phyloP scores from a whole-genome alignment of 1,140 invertebrate species.

The Drosophila tropicalis region DNA sequence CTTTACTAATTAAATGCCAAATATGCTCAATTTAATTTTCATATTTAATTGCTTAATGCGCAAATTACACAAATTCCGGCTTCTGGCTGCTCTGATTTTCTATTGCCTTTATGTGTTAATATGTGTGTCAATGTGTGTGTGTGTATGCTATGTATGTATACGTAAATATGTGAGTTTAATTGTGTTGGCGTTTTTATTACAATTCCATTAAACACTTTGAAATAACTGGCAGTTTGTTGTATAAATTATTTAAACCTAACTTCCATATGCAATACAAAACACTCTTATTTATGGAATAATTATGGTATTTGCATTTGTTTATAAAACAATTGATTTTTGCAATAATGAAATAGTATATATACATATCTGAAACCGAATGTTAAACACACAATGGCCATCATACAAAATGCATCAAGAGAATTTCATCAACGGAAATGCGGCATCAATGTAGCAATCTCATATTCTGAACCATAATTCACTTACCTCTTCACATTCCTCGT shows the following conservation, averaged over 20 bases:
- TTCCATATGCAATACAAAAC: conserved; percentile 18
- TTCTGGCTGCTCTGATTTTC: conserved; percentile 6
- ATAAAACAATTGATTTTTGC: conserved; percentile 4
- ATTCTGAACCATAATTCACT: conserved; percentile 4
- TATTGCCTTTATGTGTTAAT: conserved; percentile 11
- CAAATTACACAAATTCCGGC: conserved; percentile 33
- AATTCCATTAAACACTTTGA: conserved; percentile 44
- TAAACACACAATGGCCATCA: not conserved
- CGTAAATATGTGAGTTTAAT: not conserved
- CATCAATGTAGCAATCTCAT: conserved; percentile 8
- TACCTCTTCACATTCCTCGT: not conserved
- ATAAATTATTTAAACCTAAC: conserved; percentile 43
- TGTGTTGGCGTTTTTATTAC: not conserved
- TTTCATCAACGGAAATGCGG: not conserved
- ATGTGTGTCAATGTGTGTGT: conserved; percentile 3
- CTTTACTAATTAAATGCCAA: conserved; percentile 56
- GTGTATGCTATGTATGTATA: not conserved
- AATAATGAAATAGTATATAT: not conserved
- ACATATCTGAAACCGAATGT: not conserved
- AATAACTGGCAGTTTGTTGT: conserved; percentile 18
- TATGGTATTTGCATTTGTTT: conserved; percentile 25
- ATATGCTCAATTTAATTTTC: conserved; percentile 58
- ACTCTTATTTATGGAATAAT: not conserved
- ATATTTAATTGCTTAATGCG: conserved; percentile 64
- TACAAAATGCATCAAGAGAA: conserved; percentile 1